These are phyloP conservation scores for Microctonus aethiopoides DNA, from an alignment of 2,888 invertebrate species.

Conservation along the genomic window DNA sequence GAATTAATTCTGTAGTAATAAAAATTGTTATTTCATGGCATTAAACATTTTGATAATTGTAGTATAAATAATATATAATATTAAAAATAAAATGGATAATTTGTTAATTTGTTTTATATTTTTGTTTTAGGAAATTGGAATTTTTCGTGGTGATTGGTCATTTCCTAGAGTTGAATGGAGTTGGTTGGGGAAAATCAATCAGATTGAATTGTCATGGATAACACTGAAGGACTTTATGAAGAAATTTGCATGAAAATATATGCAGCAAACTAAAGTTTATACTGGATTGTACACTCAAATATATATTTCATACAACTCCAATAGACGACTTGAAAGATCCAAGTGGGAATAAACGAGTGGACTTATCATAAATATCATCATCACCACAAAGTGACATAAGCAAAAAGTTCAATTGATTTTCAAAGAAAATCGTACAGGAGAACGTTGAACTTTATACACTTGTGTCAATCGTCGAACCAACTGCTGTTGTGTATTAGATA, in stretches of 20 bases:
- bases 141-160: slow-evolving; percentile 25
- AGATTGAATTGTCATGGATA: slow-evolving; percentile 29
- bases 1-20: not conserved
- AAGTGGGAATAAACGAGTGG: slow-evolving; percentile 34
- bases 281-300: not conserved
- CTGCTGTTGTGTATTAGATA: not conserved
- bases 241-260: slow-evolving; percentile 10
- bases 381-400: not conserved
- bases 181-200: slow-evolving; percentile 26
- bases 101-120: slow-evolving; percentile 9
- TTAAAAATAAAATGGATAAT: not conserved
- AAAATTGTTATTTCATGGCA: not conserved
- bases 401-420: slow-evolving; percentile 11
- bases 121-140: slow-evolving; percentile 32
- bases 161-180: slow-evolving; percentile 1
- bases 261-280: not conserved
- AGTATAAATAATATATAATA: not conserved
- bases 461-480: not conserved
- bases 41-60: not conserved
- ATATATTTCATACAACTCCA: not conserved
- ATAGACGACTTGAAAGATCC: slow-evolving; percentile 1
- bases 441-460: not conserved
- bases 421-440: not conserved
- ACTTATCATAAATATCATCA: slow-evolving; percentile 20
- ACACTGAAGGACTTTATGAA: not conserved